Evolutionary conservation across 2,888 invertebrate genomes (phyloP), one percentile per base, ranked within the genome.

Genomic region (Mesorhabditis spiculigera): DNA sequence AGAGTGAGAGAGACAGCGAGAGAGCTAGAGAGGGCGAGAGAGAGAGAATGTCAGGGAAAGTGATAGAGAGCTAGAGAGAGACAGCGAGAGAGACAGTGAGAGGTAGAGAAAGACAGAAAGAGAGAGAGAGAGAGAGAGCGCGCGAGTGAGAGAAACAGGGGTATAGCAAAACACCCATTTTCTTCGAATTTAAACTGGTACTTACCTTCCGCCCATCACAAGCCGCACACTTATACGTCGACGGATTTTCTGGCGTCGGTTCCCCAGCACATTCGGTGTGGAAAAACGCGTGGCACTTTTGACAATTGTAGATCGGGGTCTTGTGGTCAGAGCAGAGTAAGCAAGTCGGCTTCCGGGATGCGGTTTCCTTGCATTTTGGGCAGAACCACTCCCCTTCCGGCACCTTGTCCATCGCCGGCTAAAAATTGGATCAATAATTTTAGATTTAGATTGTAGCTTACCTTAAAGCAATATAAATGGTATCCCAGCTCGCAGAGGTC

Each of bases 401-500:
- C 87, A 97, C 95, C 85, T 91, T 91, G 72, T 93, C 93, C 93
- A 97, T 93, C 87, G 92, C 91, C 75, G 96, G 96, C 87, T 87
- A 82, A 64, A 85, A 79, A 5, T n/a, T 63, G 41, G 28, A 28
- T 28, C 1, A 43, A 68, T 65, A 70, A 44, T 10, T 70, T 61
- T 44, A 42, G 61, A 41, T 42, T n/a, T 5, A 4, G 61, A 16
- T 2, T 5, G 42, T 66, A 42, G 5, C n/a, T 63, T 58, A 88
- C 87, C 88, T 93, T 94, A 90, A 97, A 96, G 89, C 97, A 97
- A 87, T 96, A 96, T 66, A 95, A 96, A 89, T 97, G 97, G 88
- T 95, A 96, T 67, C 96, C 97, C 87, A 94, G 93, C 88, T 97
- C 97, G 88, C 97, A 97, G 77, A 95, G 93, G 88, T 97, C 97